Evolutionary conservation across 2,113 vertebrate species (phyloP), one percentile per base, ranked within the genome.

Genomic region (Myrmecophaga tridactyla): DNA sequence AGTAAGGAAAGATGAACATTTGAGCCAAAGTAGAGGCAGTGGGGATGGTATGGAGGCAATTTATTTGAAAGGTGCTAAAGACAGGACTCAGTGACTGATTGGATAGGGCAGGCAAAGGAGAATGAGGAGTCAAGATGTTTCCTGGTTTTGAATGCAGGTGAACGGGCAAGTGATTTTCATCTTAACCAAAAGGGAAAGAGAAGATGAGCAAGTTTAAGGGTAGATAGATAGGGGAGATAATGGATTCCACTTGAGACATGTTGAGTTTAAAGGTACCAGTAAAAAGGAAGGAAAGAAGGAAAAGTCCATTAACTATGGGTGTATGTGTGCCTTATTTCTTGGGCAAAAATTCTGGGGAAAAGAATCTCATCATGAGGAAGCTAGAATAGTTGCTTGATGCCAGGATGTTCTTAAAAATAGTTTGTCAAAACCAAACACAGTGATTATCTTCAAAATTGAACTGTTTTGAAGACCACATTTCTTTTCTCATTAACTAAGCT

Each of bases 31-130:
- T 17, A 89, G 62, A 39, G 29, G n/a, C 6, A 39, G 39, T n/a
- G 34, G n/a, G 17, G n/a, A 80, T 81, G 8, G 67, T 48, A 9
- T 46, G 10, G 51, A 76, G 21, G 12, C 10, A 34, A 21, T 58
- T 92, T 75, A 76, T 75, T 39, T 84, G 51, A 90, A 95, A 90
- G 36, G 90, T 43, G 43, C 23, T 48, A 84, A 48, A 60, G 90
- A 18, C 20, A 93, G 63, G n/a, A 51, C 23, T 80, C n/a, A 53
- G 27, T 73, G 46, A 80, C 34, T 70, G 60, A 48, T 4, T 76
- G 31, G 27, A 17, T 62, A 14, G 39, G n/a, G 20, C 27, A 53
- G 80, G 6, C 69, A 58, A 63, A 65, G 62, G 27, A 84, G 25
- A 93, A 75, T 14, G 53, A 65, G 48, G 51, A 87, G 82, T 82